These are phyloP conservation scores for Serranus cabrilla DNA, from an alignment of 2,797 vertebrate species.

Conservation along the genomic window DNA sequence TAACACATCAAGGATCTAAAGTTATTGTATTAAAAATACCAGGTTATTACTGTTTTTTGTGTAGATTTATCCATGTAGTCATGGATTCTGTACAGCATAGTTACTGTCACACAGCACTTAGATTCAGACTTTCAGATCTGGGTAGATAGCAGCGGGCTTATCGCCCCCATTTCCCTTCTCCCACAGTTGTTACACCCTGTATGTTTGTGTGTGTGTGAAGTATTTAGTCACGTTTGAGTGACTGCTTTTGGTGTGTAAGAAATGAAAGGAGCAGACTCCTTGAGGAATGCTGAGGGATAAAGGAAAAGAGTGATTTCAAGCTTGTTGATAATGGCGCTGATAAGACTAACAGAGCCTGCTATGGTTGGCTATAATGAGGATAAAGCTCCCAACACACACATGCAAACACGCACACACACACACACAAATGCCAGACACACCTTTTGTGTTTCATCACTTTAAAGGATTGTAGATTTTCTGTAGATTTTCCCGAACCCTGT, in stretches of 20 bases:
- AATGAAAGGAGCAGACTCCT: slow-evolving; percentile 60
- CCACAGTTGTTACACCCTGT: slow-evolving; percentile 51
- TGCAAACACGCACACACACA: slow-evolving; percentile 11
- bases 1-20: slow-evolving; percentile 6
- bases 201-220: slow-evolving; percentile 41
- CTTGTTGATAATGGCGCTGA: slow-evolving; percentile 72
- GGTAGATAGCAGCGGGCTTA: slow-evolving; percentile 49
- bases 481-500: too few species aligned
- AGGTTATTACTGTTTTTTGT: neutral
- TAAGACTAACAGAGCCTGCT: slow-evolving; percentile 67
- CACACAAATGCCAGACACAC: neutral
- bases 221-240: slow-evolving; percentile 62
- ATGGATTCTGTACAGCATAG: slow-evolving; percentile 8
- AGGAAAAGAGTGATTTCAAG: slow-evolving; percentile 68
- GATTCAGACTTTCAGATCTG: slow-evolving; percentile 31
- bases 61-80: slow-evolving; percentile 10
- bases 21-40: neutral
- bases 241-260: slow-evolving; percentile 43
- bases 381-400: slow-evolving; percentile 41
- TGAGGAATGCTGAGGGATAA: slow-evolving; percentile 51
- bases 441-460: too few species aligned
- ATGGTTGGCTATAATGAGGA: slow-evolving; percentile 50
- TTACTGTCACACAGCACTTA: slow-evolving; percentile 18
- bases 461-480: too few species aligned
- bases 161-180: slow-evolving; percentile 55